Evolutionary conservation across 2,113 vertebrate genomes (phyloP).

Genomic region (Merops nubicus): DNA sequence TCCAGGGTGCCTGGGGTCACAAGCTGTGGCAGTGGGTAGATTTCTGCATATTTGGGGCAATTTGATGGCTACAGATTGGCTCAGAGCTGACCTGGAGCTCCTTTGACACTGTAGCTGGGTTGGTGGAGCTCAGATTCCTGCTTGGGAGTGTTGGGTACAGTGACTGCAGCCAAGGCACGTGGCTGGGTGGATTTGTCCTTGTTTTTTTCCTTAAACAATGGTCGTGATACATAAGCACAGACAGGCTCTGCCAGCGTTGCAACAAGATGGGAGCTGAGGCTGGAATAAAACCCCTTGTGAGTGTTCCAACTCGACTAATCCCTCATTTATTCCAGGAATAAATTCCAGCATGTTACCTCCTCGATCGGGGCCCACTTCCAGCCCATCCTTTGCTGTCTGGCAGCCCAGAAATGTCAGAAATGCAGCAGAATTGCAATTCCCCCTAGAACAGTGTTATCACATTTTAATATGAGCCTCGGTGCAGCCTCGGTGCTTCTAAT

Average conservation of each 20-base stretch:
- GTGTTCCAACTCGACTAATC: conserved; percentile 42
- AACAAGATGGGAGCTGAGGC: not conserved
- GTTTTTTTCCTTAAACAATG: not conserved
- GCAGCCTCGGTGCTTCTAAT: conserved; percentile 74
- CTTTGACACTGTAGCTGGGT: fast-evolving
- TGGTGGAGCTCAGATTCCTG: fast-evolving
- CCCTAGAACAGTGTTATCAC: conserved; percentile 74
- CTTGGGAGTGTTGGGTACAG: fast-evolving
- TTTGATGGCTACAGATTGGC: not conserved
- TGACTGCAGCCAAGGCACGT: not conserved
- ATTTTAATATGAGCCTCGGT: conserved; percentile 72
- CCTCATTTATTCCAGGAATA: conserved; percentile 68
- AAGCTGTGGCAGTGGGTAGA: not conserved
- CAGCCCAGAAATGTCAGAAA: conserved; percentile 72
- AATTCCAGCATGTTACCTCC: conserved; percentile 57
- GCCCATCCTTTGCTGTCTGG: conserved; percentile 69
- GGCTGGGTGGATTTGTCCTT: no score
- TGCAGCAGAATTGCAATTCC: conserved; percentile 66
- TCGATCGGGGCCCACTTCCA: conserved; percentile 46
- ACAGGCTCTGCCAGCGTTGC: not conserved
- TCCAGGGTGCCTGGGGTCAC: not conserved
- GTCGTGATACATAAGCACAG: not conserved
- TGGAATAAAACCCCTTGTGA: not conserved
- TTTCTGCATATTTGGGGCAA: not conserved
- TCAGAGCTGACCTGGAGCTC: not conserved